These are phyloP conservation scores for Eulithis prunata DNA, from an alignment of 2,888 invertebrate species.

Conservation along the genomic window DNA sequence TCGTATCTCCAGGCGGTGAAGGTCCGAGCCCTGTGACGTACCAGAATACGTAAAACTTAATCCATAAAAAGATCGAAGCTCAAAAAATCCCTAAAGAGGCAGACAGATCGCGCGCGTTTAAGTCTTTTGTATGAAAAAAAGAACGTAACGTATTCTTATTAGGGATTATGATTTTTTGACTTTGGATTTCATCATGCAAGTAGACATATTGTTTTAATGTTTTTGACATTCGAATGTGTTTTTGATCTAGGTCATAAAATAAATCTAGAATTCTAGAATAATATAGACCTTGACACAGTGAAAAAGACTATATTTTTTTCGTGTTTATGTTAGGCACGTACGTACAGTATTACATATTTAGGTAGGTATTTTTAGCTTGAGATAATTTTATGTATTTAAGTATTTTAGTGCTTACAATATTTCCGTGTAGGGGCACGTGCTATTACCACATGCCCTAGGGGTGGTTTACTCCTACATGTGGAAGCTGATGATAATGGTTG, in stretches of 20 bases:
- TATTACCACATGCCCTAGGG: conserved; percentile 16
- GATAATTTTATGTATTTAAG: conserved; percentile 11
- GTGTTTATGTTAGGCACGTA: too few relatives aligned
- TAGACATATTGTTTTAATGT: too few relatives aligned
- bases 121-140: background rate
- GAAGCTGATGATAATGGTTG: conserved; percentile 21
- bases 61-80: background rate
- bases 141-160: too few relatives aligned
- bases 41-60: conserved; percentile 16
- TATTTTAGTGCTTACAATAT: conserved; percentile 1
- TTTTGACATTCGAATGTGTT: too few relatives aligned
- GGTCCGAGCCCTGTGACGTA: conserved; percentile 1
- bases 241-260: too few relatives aligned
- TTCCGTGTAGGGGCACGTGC: conserved; percentile 8
- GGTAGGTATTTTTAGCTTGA: too few relatives aligned
- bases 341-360: too few relatives aligned
- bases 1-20: conserved; percentile 41
- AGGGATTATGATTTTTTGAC: too few relatives aligned
- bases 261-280: too few relatives aligned
- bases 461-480: conserved; percentile 6
- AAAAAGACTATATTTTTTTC: background rate
- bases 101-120: background rate
- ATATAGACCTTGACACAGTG: too few relatives aligned
- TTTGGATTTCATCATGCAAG: too few relatives aligned
- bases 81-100: background rate